Base-by-base conservation (phyloP, 2,113 vertebrate species). In the Gnathonemus longibarbis region DNA sequence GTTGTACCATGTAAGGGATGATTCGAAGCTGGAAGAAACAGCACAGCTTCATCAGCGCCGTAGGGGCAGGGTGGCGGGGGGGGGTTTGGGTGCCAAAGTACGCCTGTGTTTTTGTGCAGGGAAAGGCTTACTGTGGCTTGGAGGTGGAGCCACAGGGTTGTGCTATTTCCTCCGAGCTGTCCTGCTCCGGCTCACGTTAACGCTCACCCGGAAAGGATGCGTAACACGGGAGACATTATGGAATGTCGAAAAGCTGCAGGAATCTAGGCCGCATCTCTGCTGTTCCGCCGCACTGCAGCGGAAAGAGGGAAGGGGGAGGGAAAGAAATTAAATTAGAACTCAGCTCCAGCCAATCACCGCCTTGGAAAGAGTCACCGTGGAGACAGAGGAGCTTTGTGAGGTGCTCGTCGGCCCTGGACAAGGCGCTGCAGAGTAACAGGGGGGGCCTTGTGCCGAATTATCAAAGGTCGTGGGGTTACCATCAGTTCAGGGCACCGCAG, bases 381-480 rank as follows among this genome's bases (percentile, higher is more conserved):
- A 89, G 70, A 83, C 70, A 84, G 70, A 27, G 88, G 74, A n/a
- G 88, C 70, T 35, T 83, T 80, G 88, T 89, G 74, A 42, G 49
- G 88, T 17, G 49, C 35, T 48, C 50, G 50, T 84, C 88, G 7
- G 45, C 27, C 62, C 27, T 5, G 17, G 88, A 35, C 35, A 27
- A n/a, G 11, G 49, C 17, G 24, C 74, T 39, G 46, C 2, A 6
- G 74, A 35, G 50, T 70, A 89, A 89, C 88, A 89, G 88, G 88
- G 88, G 19, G 52, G 88, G 35, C 49, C 66, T 89, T 89, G 88
- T 89, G 49, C 49, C 13, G 27, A 46, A 21, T 74, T 84, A 39
- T 39, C 31, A 49, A 56, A 48, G 77, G 31, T 53, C 70, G 24
- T 1, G 31, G 48, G 88, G 88, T 89, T 21, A 84, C 17, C 50